These are phyloP conservation scores for Nomada flava DNA, from an alignment of 2,888 invertebrate genomes.

Conservation along the genomic window DNA sequence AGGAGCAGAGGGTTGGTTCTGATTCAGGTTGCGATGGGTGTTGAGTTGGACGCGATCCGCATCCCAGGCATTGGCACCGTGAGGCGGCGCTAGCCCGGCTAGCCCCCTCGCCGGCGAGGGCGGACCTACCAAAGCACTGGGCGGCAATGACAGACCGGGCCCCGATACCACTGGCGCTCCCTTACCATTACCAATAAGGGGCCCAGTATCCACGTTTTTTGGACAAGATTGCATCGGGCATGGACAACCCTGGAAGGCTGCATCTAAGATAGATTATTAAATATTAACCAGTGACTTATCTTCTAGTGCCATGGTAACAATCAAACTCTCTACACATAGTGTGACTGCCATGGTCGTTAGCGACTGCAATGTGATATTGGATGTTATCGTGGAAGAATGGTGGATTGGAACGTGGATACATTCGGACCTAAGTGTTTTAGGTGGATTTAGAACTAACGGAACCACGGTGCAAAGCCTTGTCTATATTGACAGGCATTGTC, in stretches of 20 bases:
- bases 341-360: too few species aligned
- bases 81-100: conserved; percentile 83
- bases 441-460: too few species aligned
- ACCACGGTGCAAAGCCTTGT: too few species aligned
- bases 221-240: conserved; percentile 97
- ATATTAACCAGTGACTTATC: background rate
- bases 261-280: conserved; percentile 76
- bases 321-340: too few species aligned
- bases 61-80: conserved; percentile 84
- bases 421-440: too few species aligned
- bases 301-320: background rate
- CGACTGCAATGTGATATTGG: too few species aligned
- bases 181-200: conserved; percentile 98
- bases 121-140: conserved; percentile 84
- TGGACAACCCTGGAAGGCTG: conserved; percentile 90
- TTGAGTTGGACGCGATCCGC: conserved; percentile 85
- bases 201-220: conserved; percentile 99
- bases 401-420: too few species aligned
- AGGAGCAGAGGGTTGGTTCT: conserved; percentile 75
- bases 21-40: conserved; percentile 80
- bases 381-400: too few species aligned
- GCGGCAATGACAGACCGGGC: conserved; percentile 85
- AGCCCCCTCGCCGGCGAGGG: conserved; percentile 86
- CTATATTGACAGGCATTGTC: too few species aligned
- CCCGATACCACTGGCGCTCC: conserved; percentile 85